Evolutionary conservation across 2,888 invertebrate genomes (phyloP).

Genomic region (Masnerella sp.): DNA sequence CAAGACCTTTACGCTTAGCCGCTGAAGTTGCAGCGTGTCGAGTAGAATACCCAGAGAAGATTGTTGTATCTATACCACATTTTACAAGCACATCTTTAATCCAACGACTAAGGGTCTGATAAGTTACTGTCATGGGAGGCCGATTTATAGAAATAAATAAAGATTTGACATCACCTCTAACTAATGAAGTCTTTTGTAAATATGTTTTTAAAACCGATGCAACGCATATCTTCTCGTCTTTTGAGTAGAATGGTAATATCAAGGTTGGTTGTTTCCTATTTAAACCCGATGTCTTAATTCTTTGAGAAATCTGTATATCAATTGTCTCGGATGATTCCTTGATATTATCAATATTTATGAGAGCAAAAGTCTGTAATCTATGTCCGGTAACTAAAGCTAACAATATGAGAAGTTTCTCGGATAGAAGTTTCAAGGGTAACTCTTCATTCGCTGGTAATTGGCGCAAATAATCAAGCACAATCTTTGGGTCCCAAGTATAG

Average conservation of each 20-base stretch:
- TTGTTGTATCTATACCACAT: conserved; percentile 1
- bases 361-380: conserved; percentile 21
- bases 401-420: conserved; percentile 22
- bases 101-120: conserved; percentile 25
- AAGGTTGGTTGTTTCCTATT: conserved; percentile 14
- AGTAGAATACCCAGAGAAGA: not conserved
- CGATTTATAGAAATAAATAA: conserved; percentile 38
- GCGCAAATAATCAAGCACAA: conserved; percentile 33
- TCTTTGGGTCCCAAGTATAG: conserved; percentile 33
- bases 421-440: conserved; percentile 29
- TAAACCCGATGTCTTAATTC: conserved; percentile 30
- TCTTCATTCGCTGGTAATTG: conserved; percentile 18
- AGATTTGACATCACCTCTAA: not conserved
- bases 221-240: conserved; percentile 31
- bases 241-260: conserved; percentile 1
- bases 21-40: conserved; percentile 4
- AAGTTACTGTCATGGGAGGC: conserved; percentile 4
- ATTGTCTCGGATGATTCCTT: not conserved
- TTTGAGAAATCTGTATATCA: conserved; percentile 21
- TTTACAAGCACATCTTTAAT: conserved; percentile 6
- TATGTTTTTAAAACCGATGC: conserved; percentile 20
- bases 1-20: not conserved
- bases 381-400: conserved; percentile 36
- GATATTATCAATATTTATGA: conserved; percentile 28
- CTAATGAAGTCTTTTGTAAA: conserved; percentile 11